Conservation (phyloP, 1,140 invertebrate species). For the Solenopsis invicta region DNA sequence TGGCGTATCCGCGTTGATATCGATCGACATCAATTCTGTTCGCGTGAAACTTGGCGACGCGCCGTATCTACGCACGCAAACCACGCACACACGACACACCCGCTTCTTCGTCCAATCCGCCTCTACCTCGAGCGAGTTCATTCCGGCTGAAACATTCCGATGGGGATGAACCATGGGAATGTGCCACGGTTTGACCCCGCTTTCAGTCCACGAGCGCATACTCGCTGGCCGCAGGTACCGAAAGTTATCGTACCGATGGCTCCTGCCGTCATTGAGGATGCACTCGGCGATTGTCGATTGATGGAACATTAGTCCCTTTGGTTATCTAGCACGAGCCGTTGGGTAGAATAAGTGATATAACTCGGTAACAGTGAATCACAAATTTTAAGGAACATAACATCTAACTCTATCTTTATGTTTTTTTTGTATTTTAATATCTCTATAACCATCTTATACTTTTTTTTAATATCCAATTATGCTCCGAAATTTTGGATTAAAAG, state of each 20-base stretch:
- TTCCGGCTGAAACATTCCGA: conserved; percentile 41
- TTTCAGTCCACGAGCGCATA: conserved; percentile 21
- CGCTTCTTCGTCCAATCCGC: conserved; percentile 21
- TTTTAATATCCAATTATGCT: conserved; percentile 16
- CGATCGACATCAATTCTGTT: conserved; percentile 1
- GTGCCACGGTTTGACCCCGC: background rate
- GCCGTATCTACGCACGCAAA: conserved; percentile 40
- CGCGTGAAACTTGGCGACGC: conserved; percentile 15
- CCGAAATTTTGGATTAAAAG: background rate
- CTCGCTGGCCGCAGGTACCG: conserved; percentile 4
- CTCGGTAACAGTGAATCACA: conserved; percentile 13
- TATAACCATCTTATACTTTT: background rate
- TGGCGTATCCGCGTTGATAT: conserved; percentile 11
- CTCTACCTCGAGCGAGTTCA: conserved; percentile 17
- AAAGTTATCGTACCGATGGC: conserved; percentile 24
- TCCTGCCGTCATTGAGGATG: conserved; percentile 8
- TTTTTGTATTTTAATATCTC: conserved; percentile 34
- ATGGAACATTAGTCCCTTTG: conserved; percentile 44
- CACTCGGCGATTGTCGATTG: conserved; percentile 54
- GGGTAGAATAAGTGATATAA: conserved; percentile 3
- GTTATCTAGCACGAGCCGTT: conserved; percentile 25
- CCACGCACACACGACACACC: conserved; percentile 43
- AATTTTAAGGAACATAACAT: conserved; percentile 15
- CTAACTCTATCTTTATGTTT: background rate
- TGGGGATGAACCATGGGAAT: background rate